Evolutionary conservation across 2,797 vertebrate species (phyloP).

Genomic region (Falco concolor): DNA sequence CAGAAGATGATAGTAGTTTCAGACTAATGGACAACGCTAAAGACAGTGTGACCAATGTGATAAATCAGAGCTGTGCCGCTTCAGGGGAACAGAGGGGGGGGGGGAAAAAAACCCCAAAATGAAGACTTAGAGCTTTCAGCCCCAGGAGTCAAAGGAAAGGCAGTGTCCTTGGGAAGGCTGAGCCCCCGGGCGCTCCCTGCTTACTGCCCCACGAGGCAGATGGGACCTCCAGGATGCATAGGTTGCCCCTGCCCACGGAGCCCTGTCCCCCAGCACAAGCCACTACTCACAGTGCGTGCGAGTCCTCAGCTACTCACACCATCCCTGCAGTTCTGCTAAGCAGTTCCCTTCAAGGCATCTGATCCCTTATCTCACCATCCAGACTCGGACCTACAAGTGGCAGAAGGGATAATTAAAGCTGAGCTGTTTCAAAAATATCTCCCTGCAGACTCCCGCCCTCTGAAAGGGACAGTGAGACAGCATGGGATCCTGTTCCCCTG

Average conservation of each 20-base stretch:
- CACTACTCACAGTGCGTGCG: neutral
- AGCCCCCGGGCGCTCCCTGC: neutral
- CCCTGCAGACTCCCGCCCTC: neutral
- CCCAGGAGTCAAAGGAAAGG: neutral
- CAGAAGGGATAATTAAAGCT: neutral
- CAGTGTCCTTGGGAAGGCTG: neutral
- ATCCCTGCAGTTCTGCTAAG: neutral
- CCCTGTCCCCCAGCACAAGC: neutral
- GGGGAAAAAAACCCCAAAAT: neutral
- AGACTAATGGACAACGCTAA: neutral
- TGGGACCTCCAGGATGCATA: neutral
- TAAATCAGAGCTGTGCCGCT: neutral
- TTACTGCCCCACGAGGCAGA: neutral
- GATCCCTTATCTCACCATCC: neutral
- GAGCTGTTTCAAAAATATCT: neutral
- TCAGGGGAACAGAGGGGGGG: neutral
- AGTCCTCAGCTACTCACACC: neutral
- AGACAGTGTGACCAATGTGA: neutral
- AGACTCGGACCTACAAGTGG: neutral
- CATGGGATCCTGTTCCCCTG: rapidly evolving
- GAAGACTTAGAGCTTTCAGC: neutral
- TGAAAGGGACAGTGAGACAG: neutral
- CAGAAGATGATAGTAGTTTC: neutral
- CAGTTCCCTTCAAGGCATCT: neutral
- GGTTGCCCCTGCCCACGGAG: neutral